Evolutionary conservation across 2,888 invertebrate species (phyloP).

Genomic region (Lydus trimaculatus): DNA sequence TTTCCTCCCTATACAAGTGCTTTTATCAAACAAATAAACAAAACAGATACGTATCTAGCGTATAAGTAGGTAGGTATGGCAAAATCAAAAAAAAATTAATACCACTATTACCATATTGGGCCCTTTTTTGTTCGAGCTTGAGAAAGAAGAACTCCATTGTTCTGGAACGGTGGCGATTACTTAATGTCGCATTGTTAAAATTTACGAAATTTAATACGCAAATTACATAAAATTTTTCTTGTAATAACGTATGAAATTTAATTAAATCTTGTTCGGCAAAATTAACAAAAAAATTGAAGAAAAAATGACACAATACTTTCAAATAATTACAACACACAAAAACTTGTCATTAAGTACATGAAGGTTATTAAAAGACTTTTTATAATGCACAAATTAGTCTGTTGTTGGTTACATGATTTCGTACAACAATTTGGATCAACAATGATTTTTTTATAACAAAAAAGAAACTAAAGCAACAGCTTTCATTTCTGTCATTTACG

Average conservation of each 20-base stretch:
- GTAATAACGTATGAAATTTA: slow-evolving; percentile 1
- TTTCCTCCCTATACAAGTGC: slow-evolving; percentile 1
- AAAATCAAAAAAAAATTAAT: too few species aligned
- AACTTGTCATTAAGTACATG: slow-evolving; percentile 29
- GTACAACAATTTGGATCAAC: slow-evolving; percentile 22
- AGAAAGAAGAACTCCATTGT: not conserved
- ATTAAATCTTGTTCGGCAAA: not conserved
- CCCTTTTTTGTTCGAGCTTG: not conserved
- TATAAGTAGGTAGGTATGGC: too few species aligned
- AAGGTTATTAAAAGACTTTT: slow-evolving; percentile 31
- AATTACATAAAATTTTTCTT: not conserved
- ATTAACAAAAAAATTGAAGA: not conserved
- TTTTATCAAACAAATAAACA: not conserved
- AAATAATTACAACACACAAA: slow-evolving; percentile 19
- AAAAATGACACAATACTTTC: slow-evolving; percentile 12
- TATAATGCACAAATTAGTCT: slow-evolving; percentile 23
- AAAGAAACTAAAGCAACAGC: not conserved
- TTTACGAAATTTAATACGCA: slow-evolving; percentile 13
- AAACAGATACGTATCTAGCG: too few species aligned
- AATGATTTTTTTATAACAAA: slow-evolving; percentile 15
- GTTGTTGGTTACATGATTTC: slow-evolving; percentile 24
- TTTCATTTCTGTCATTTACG: not conserved
- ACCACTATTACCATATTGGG: not conserved
- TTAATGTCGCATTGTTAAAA: not conserved
- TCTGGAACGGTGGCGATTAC: slow-evolving; percentile 8